phyloP scores from a whole-genome alignment of 2,113 vertebrate genomes.

The Chionomys nivalis region DNA sequence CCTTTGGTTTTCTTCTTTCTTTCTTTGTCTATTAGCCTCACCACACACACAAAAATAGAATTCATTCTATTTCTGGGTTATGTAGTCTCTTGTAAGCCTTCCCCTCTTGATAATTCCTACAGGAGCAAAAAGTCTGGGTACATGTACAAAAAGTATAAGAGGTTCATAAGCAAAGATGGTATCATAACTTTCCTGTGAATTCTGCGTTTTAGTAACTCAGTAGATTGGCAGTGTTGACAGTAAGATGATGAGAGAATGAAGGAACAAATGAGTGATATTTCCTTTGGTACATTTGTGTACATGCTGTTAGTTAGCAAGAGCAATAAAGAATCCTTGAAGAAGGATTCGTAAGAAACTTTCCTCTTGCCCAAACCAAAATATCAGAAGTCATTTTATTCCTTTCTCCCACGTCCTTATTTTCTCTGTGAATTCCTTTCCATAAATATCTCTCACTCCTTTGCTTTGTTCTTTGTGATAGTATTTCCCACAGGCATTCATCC shows the following conservation, averaged over 20 bases:
- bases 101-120: too few relatives aligned
- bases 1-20: background rate
- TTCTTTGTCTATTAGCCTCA: background rate
- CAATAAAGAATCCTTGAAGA: background rate
- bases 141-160: background rate
- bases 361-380: background rate
- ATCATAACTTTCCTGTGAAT: background rate
- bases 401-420: background rate
- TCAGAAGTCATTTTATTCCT: background rate
- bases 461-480: too few relatives aligned
- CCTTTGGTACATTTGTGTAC: background rate
- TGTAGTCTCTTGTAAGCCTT: background rate
- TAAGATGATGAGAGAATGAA: background rate
- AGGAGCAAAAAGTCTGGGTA: background rate
- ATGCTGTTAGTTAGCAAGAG: background rate
- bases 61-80: background rate
- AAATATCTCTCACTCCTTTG: background rate
- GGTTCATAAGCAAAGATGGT: background rate
- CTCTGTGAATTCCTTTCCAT: background rate
- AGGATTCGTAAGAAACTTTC: background rate
- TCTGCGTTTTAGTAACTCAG: background rate
- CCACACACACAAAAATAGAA: background rate
- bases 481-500: background rate
- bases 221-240: fast-evolving
- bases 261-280: background rate